These are phyloP conservation scores for Gymnosoma rotundatum DNA, from an alignment of 2,888 invertebrate species.

Conservation along the genomic window DNA sequence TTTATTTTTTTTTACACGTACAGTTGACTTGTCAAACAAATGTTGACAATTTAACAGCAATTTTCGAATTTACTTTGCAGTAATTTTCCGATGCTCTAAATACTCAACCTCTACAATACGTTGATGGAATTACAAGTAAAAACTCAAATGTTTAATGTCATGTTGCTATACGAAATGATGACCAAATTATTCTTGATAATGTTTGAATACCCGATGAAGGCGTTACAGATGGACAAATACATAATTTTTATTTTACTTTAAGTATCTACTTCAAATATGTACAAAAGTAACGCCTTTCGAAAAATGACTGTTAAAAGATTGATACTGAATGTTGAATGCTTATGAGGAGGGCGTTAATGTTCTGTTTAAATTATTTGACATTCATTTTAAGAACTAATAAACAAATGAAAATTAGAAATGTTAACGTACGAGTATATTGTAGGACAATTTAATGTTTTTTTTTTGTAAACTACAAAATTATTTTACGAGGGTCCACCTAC, in stretches of 20 bases:
- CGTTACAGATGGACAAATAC: conserved; percentile 53
- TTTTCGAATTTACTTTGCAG: conserved; percentile 22
- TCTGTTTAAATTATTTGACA: conserved; percentile 31
- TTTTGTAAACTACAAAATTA: neutral
- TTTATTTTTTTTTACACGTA: neutral
- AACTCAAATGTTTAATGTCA: neutral
- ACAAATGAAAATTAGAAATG: neutral
- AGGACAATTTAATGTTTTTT: neutral
- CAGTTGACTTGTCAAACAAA: conserved; percentile 54
- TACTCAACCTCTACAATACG: neutral
- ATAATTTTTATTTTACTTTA: conserved; percentile 47
- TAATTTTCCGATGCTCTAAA: conserved; percentile 20
- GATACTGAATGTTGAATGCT: conserved; percentile 33
- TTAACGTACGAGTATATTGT: neutral
- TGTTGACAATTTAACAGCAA: conserved; percentile 50
- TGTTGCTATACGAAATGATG: conserved; percentile 36
- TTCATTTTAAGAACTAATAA: conserved; percentile 27
- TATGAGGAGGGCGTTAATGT: conserved; percentile 38
- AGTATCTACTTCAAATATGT: conserved; percentile 24
- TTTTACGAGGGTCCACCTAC: neutral
- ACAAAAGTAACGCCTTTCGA: conserved; percentile 44
- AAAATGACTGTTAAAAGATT: conserved; percentile 40
- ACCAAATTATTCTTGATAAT: conserved; percentile 39
- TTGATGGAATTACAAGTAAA: neutral
- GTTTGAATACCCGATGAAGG: conserved; percentile 45